These are phyloP conservation scores for Lycia hirtaria DNA, from an alignment of 2,888 invertebrate genomes.

Conservation along the genomic window DNA sequence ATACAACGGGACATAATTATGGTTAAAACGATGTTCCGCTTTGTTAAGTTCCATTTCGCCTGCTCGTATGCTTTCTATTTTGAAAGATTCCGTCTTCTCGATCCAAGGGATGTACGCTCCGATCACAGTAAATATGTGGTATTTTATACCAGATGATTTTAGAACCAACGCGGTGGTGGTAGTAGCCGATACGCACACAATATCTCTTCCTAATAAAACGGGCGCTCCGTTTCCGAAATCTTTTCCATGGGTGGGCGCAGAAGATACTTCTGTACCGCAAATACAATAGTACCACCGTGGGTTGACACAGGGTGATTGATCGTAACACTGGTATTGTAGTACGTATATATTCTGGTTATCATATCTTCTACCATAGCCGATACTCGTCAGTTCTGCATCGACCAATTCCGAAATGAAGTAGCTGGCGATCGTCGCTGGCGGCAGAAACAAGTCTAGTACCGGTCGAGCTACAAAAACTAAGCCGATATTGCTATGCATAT, in stretches of 20 bases:
- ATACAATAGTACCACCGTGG: conserved; percentile 71
- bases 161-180: conserved; percentile 53
- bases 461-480: conserved; percentile 56
- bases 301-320: conserved; percentile 61
- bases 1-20: neutral
- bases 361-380: conserved; percentile 60
- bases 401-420: conserved; percentile 59
- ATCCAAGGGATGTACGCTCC: conserved; percentile 68
- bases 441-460: conserved; percentile 50
- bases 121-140: conserved; percentile 68
- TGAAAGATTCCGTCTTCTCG: conserved; percentile 45
- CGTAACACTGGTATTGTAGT: conserved; percentile 60
- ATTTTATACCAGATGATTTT: conserved; percentile 45
- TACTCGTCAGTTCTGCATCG: conserved; percentile 48
- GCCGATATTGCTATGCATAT: conserved; percentile 66
- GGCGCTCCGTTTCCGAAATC: conserved; percentile 69
- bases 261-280: conserved; percentile 61
- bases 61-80: neutral
- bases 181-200: conserved; percentile 61
- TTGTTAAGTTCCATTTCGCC: conserved; percentile 3
- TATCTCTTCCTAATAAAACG: conserved; percentile 50
- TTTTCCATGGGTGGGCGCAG: conserved; percentile 45
- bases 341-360: conserved; percentile 39
- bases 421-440: conserved; percentile 54
- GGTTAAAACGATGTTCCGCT: conserved; percentile 14